phyloP scores from a whole-genome alignment of 2,113 vertebrate species.

The Protobothrops flavoviridis region DNA sequence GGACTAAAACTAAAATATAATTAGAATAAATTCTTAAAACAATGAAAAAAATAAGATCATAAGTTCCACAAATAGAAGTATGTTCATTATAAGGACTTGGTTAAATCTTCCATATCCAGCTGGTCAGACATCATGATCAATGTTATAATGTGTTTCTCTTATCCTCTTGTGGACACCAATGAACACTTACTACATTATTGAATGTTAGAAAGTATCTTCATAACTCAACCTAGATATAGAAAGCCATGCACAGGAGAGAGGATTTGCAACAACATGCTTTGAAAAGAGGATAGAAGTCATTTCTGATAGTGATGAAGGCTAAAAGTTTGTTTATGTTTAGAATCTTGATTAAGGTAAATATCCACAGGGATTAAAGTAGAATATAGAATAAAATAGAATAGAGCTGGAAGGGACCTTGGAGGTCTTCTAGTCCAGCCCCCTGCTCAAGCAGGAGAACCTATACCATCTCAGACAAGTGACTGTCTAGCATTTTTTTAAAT shows the following conservation, averaged over 20 bases:
- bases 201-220: not conserved
- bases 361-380: not conserved
- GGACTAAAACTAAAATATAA: not conserved
- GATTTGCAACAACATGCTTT: not conserved
- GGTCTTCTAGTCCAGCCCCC: no score
- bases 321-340: not conserved
- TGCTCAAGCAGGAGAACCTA: no score
- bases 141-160: not conserved
- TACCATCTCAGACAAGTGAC: no score
- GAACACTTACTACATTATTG: not conserved
- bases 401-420: no score
- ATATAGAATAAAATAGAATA: no score
- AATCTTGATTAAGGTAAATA: not conserved
- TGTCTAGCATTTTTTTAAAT: no score
- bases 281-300: not conserved
- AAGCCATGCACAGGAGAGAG: not conserved
- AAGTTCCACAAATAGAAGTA: no score
- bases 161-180: not conserved
- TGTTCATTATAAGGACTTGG: no score
- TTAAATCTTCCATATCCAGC: not conserved
- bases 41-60: not conserved
- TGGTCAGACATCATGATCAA: not conserved
- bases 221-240: not conserved
- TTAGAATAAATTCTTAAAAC: not conserved
- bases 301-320: not conserved